Base-by-base conservation (phyloP, 2,113 vertebrate species). In the Sapayoa aenigma region DNA sequence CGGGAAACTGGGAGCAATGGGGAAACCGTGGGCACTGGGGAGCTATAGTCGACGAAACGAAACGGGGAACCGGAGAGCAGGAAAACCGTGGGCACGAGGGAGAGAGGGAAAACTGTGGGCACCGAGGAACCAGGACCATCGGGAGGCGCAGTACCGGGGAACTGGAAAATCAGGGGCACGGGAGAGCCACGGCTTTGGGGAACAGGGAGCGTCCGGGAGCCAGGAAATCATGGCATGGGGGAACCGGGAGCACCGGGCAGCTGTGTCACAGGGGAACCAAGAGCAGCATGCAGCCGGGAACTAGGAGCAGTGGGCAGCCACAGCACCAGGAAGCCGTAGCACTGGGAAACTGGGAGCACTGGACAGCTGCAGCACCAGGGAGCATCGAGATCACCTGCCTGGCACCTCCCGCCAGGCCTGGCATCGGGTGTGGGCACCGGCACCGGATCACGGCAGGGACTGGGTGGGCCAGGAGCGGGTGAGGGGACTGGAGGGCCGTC, bases 381-480 rank as follows among this genome's bases (percentile, higher is more conserved):
- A 67, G 16, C 17, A 42, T 30, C 1, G 7, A 46, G 65, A 66
- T 58, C 52, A 35, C 12, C 67, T 33, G 22, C 31, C 87, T 39
- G 53, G 60, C 31, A 59, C 47, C 2, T 5, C 50, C 17, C 23
- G 67, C 39, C 59, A 23, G 52, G 73, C 67, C 73, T 11, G 62
- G 41, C 28, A 33, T 18, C 0, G 2, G 46, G 25, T 5, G 53
- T 52, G 33, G 75, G 53, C n/a, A 60, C 11, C 5, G 46, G 87
- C 52, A n/a, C 23, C 28, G 27, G 46, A 53, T 41, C 47, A 5
- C 10, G 5, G 19, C 2, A 3, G 17, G 27, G 50, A 0, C 0
- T 56, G 59, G 75, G 19, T 55, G 55, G 35, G 16, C 33, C 33
- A 11, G 67, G 25, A 79, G 3, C 14, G 18, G 18, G 7, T 35